A percentile compares a stretch with the other conserved stretches of the same genome.
Conservation (phyloP, 2,113 vertebrate genomes). For the Alectura lathami region DNA sequence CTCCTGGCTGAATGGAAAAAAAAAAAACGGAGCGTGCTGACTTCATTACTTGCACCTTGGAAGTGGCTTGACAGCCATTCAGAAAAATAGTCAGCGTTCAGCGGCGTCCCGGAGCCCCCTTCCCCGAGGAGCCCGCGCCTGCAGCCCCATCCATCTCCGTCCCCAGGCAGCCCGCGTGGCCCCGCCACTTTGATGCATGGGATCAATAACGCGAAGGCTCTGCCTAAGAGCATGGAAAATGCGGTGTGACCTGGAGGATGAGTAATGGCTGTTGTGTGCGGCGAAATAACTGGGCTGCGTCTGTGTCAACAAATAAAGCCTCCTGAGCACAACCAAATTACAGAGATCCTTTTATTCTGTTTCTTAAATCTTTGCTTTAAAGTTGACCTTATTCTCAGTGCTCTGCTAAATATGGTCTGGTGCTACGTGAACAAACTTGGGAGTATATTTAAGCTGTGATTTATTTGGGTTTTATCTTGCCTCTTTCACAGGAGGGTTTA, state of each 20-base stretch:
- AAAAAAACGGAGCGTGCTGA: neutral
- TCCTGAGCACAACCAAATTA: neutral
- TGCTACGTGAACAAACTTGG: fast-evolving
- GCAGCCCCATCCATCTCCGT: neutral
- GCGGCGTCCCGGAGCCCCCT: neutral
- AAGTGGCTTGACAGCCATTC: neutral
- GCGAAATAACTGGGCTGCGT: neutral
- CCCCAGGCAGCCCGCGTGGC: fast-evolving
- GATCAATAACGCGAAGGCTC: neutral
- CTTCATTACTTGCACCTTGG: neutral
- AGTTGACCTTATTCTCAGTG: neutral
- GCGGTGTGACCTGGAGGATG: neutral
- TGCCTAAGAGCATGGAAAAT: neutral
- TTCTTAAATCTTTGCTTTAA: neutral
- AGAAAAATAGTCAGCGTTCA: constrained; percentile 6
- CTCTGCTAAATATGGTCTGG: neutral
- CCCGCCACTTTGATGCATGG: neutral
- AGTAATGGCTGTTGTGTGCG: neutral
- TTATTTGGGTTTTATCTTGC: neutral
- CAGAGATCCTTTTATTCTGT: neutral
- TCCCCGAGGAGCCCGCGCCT: neutral
- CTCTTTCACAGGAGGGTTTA: neutral
- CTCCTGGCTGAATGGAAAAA: neutral
- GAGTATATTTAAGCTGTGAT: neutral
- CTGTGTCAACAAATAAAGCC: neutral